These are phyloP conservation scores for Steinernema khuongi DNA, from an alignment of 1,140 invertebrate genomes.

Conservation along the genomic window DNA sequence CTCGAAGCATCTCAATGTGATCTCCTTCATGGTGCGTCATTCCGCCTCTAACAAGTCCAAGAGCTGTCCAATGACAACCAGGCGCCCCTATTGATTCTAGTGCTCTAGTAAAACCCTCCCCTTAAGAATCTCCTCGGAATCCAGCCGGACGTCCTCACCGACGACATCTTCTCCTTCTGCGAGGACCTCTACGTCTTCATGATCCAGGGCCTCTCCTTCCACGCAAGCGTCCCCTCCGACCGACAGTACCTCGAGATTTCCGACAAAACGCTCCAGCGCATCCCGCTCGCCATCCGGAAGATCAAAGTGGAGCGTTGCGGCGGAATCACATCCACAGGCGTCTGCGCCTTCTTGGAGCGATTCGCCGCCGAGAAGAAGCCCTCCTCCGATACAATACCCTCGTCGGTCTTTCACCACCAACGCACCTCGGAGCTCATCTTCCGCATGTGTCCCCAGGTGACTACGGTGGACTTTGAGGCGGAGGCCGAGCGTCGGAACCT, in stretches of 20 bases:
- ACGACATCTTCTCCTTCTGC: conserved; percentile 3
- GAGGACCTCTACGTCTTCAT: conserved; percentile 11
- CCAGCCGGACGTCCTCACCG: conserved; percentile 2
- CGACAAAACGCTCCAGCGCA: neutral
- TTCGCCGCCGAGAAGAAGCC: neutral
- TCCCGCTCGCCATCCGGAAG: neutral
- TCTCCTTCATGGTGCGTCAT: neutral
- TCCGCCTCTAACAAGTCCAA: too few species aligned
- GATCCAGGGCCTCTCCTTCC: neutral
- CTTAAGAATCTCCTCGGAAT: neutral
- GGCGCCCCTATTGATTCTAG: too few species aligned
- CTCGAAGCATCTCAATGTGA: neutral
- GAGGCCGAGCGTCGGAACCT: neutral
- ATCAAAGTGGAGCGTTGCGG: neutral
- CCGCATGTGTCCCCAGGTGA: neutral
- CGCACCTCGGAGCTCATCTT: neutral
- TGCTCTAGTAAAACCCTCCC: too few species aligned
- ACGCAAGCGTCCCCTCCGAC: neutral
- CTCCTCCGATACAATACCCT: neutral
- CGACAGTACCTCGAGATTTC: neutral
- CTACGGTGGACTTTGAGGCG: neutral
- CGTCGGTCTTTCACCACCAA: neutral
- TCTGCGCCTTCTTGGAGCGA: conserved; percentile 4
- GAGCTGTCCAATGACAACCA: too few species aligned
- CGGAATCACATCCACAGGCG: conserved; percentile 3